phyloP scores from a whole-genome alignment of 2,113 vertebrate species.

The Larimichthys polyactis region DNA sequence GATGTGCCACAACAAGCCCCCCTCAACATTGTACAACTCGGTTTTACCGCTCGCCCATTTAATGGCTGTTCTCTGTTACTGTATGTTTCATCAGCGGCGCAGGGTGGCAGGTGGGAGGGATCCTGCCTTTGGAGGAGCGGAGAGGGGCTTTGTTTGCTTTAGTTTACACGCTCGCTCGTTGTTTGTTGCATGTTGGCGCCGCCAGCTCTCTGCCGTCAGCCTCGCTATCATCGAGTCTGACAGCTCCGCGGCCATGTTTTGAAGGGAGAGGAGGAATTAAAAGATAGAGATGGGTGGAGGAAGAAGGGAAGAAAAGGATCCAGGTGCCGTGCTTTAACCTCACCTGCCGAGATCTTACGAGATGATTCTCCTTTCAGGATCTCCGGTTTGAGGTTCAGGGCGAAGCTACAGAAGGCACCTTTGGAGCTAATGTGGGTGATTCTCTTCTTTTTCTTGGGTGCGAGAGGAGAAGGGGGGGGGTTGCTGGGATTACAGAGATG shows the following conservation, averaged over 20 bases:
- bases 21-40: constrained; percentile 66
- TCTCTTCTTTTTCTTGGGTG: constrained; percentile 66
- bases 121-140: constrained; percentile 78
- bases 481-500: constrained; percentile 81
- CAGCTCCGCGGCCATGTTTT: constrained; percentile 80
- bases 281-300: constrained; percentile 57
- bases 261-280: constrained; percentile 70
- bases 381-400: constrained; percentile 58
- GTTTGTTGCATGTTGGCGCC: constrained; percentile 80
- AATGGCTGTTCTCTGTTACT: constrained; percentile 80
- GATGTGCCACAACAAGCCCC: constrained; percentile 72
- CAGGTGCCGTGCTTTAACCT: constrained; percentile 63
- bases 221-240: constrained; percentile 78
- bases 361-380: constrained; percentile 55
- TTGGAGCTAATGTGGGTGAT: constrained; percentile 74
- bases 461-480: constrained; percentile 50
- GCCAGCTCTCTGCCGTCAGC: constrained; percentile 79
- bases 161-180: constrained; percentile 82
- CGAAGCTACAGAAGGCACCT: constrained; percentile 63
- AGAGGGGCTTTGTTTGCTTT: constrained; percentile 84
- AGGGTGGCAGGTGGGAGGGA: constrained; percentile 80
- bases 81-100: constrained; percentile 84
- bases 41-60: constrained; percentile 72
- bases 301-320: constrained; percentile 49
- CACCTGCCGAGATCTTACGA: constrained; percentile 67